These are phyloP conservation scores for Phyllostomus hastatus DNA, from an alignment of 2,113 vertebrate genomes.

Conservation along the genomic window DNA sequence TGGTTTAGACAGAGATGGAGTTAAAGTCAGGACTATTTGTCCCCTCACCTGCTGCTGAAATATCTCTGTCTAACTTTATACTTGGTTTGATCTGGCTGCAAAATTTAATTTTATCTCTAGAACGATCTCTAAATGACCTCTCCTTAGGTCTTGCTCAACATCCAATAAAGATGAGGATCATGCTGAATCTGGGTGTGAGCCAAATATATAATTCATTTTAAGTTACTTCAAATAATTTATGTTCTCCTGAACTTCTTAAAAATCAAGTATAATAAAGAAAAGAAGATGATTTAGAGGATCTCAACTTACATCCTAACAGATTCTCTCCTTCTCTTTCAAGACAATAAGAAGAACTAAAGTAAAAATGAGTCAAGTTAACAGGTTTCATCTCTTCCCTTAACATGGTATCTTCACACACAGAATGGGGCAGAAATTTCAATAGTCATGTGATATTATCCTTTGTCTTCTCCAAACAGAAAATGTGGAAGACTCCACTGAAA, in stretches of 20 bases:
- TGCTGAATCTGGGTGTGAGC: rapidly evolving
- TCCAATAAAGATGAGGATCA: neutral
- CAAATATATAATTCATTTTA: neutral
- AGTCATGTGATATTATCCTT: neutral
- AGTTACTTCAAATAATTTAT: neutral
- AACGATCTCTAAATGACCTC: too few relatives aligned
- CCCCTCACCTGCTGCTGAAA: neutral
- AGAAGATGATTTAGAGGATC: neutral
- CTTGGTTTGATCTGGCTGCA: neutral
- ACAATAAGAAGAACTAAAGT: neutral
- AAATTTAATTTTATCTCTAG: neutral
- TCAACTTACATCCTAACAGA: neutral
- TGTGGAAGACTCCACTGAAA: neutral
- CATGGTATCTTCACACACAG: neutral
- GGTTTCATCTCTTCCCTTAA: neutral
- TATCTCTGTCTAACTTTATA: neutral
- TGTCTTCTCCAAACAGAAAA: neutral
- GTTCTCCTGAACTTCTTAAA: neutral
- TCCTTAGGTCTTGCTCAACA: neutral
- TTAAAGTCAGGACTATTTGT: neutral
- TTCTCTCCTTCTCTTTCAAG: neutral
- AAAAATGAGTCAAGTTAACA: neutral
- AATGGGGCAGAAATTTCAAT: neutral
- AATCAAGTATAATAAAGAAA: neutral
- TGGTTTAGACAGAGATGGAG: neutral